phyloP scores from a whole-genome alignment of 2,797 vertebrate genomes.

The Melanotaenia maccullochi region DNA sequence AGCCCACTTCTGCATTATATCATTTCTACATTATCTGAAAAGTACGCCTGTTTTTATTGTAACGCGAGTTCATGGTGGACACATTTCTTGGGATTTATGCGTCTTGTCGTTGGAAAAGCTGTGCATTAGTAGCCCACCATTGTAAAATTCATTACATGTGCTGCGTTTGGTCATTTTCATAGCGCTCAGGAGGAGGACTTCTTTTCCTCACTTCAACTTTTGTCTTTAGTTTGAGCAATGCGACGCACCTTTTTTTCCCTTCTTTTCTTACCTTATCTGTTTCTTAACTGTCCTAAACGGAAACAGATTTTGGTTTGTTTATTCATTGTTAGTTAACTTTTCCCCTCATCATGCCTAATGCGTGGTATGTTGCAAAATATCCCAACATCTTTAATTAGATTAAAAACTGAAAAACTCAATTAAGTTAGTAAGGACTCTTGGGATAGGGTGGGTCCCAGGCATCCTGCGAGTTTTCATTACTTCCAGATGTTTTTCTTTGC shows the following conservation, averaged over 20 bases:
- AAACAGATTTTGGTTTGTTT: conserved; percentile 13
- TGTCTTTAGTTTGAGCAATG: background rate
- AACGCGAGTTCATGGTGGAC: background rate
- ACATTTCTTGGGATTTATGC: background rate
- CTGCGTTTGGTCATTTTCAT: conserved; percentile 9
- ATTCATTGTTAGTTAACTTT: conserved; percentile 16
- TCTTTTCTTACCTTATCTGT: too few species aligned
- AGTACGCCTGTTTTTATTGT: too few species aligned
- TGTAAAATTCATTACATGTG: background rate
- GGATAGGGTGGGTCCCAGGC: conserved; percentile 83
- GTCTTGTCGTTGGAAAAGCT: background rate
- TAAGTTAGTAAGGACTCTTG: conserved; percentile 64
- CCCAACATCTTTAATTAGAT: conserved; percentile 38
- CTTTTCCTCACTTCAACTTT: conserved; percentile 24
- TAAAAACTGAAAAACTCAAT: conserved; percentile 42
- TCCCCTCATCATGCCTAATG: conserved; percentile 2
- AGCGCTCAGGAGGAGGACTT: background rate
- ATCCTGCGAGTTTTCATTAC: conserved; percentile 79
- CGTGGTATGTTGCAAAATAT: conserved; percentile 15
- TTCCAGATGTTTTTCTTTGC: conserved; percentile 83
- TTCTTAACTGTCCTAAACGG: background rate
- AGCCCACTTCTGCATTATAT: background rate
- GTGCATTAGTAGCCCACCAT: background rate
- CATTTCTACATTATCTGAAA: background rate
- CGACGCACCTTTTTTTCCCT: background rate